Evolutionary conservation across 2,113 vertebrate species (phyloP).

Genomic region (Spizaetus ornatus): DNA sequence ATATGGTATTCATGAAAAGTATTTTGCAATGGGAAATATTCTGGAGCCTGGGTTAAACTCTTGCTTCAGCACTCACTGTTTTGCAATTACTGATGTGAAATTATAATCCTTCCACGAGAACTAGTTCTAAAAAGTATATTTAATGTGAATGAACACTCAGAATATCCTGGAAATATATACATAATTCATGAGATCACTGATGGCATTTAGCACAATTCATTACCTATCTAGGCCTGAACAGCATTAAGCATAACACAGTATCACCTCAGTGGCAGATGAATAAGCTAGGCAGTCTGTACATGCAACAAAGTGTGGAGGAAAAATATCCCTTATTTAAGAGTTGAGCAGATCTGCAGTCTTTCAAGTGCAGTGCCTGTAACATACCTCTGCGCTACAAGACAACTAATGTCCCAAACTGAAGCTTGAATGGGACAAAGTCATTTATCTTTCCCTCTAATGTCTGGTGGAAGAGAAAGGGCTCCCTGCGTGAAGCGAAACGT

Average conservation of each 20-base stretch:
- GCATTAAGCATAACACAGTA: background rate
- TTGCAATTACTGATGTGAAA: background rate
- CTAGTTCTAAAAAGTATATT: background rate
- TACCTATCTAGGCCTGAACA: background rate
- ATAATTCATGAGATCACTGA: background rate
- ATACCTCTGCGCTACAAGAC: background rate
- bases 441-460: background rate
- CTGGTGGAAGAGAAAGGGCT: background rate
- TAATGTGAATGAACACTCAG: background rate
- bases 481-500: background rate
- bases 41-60: background rate
- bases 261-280: background rate
- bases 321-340: background rate
- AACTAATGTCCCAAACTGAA: background rate
- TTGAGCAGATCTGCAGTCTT: background rate
- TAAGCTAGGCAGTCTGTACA: background rate
- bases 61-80: background rate
- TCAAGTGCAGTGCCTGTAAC: background rate
- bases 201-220: background rate
- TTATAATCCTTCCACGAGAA: background rate
- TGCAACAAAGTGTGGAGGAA: background rate
- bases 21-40: background rate
- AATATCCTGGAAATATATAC: background rate
- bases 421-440: background rate
- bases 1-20: background rate